Conservation (phyloP, 2,888 invertebrate species). For the Drosophila anceps region DNA sequence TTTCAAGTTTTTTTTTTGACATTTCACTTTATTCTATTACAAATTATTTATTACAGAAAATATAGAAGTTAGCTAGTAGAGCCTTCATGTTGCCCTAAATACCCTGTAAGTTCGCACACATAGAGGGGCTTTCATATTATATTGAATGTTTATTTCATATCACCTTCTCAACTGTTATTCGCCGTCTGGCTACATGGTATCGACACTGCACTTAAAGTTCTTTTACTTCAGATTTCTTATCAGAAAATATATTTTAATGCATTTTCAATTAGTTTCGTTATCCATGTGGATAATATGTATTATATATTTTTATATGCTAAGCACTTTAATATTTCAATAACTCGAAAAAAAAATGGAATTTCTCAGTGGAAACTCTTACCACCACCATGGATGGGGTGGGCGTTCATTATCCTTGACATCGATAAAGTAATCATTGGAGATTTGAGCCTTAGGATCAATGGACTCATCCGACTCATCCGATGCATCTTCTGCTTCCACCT, state of each 20-base stretch:
- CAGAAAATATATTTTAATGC: neutral
- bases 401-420: constrained; percentile 40
- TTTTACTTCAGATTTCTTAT: neutral
- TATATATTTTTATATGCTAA: neutral
- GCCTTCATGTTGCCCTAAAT: neutral
- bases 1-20: neutral
- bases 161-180: neutral
- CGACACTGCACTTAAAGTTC: neutral
- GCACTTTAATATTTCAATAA: constrained; percentile 30
- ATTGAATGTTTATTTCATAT: no score
- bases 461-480: constrained; percentile 13
- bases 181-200: neutral
- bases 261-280: neutral
- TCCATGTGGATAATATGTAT: neutral
- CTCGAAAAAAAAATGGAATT: constrained; percentile 7
- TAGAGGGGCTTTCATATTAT: neutral
- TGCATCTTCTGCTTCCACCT: neutral
- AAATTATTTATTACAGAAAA: neutral
- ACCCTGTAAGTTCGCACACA: neutral
- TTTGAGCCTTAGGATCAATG: neutral
- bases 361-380: constrained; percentile 6
- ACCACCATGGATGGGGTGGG: constrained; percentile 48
- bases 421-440: constrained; percentile 41
- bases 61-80: neutral
- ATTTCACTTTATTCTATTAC: neutral